Conservation (phyloP, 2,888 invertebrate species). For the Fragum whitleyi region DNA sequence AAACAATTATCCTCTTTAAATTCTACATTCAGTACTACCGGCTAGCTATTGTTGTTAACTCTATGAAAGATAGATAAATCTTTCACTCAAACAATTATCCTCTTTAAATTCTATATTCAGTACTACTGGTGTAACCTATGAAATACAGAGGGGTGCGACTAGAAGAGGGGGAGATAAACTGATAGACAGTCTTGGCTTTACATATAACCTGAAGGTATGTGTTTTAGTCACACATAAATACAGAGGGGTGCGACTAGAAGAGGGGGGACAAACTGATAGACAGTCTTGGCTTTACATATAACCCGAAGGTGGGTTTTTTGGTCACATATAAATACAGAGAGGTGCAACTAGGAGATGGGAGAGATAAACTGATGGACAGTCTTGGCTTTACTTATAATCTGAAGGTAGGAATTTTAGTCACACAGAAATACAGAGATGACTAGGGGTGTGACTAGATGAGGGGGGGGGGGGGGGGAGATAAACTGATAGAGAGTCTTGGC, state of each 20-base stretch:
- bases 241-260: slow-evolving; percentile 56
- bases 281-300: slow-evolving; percentile 65
- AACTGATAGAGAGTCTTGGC: slow-evolving; percentile 63
- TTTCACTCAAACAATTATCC: no score
- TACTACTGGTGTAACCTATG: slow-evolving; percentile 57
- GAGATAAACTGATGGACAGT: slow-evolving; percentile 63
- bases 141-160: slow-evolving; percentile 58
- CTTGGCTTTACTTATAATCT: slow-evolving; percentile 63
- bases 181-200: slow-evolving; percentile 63
- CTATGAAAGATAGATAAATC: no score
- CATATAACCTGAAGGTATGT: slow-evolving; percentile 63
- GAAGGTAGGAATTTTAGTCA: slow-evolving; percentile 43
- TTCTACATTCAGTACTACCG: slow-evolving; percentile 39
- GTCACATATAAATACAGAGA: slow-evolving; percentile 45
- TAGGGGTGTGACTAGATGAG: slow-evolving; percentile 58
- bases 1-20: no score
- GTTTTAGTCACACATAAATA: slow-evolving; percentile 31
- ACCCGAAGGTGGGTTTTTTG: slow-evolving; percentile 50
- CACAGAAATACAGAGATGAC: slow-evolving; percentile 50
- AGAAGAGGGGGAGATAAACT: slow-evolving; percentile 58
- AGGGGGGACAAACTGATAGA: slow-evolving; percentile 62
- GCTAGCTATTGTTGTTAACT: no score
- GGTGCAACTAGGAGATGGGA: slow-evolving; percentile 61
- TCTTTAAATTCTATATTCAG: no score
- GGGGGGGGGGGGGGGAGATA: no score